Percentiles rank a stretch among this genome's conserved stretches.
Evolutionary conservation across 2,113 vertebrate genomes (phyloP).

Genomic region (Pangasianodon gigas): DNA sequence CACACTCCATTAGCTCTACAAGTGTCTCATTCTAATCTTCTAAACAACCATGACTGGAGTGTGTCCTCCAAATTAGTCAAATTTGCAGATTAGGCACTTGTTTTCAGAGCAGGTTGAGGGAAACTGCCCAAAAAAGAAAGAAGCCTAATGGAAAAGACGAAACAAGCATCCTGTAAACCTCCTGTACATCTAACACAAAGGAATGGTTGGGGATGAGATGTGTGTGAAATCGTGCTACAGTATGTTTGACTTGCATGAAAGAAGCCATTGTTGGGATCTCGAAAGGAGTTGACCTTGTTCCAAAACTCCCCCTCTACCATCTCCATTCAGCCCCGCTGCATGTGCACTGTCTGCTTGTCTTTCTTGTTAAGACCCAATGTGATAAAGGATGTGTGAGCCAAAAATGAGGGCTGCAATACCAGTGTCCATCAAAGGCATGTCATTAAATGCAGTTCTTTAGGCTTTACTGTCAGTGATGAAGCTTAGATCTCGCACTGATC

Average conservation of each 20-base stretch:
- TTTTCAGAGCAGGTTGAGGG: conserved; percentile 3
- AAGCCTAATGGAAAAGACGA: conserved; percentile 14
- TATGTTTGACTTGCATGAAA: conserved; percentile 58
- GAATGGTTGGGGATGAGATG: conserved; percentile 52
- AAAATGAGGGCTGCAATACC: conserved; percentile 14
- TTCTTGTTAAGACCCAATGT: conserved; percentile 41
- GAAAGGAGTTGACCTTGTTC: conserved; percentile 49
- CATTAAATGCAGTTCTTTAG: conserved; percentile 43
- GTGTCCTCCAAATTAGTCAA: conserved; percentile 39
- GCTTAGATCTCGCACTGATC: conserved; percentile 57
- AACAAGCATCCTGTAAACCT: conserved; percentile 43
- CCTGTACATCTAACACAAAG: conserved; percentile 45
- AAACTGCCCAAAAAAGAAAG: conserved; percentile 27
- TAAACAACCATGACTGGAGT: conserved; percentile 15
- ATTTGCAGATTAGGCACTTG: conserved; percentile 31
- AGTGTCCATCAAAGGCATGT: conserved; percentile 14
- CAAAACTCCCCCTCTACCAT: conserved; percentile 53
- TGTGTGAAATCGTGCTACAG: conserved; percentile 41
- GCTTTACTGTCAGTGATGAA: conserved; percentile 39
- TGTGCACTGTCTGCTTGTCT: conserved; percentile 49
- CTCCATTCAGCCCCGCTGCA: conserved; percentile 51
- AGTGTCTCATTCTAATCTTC: conserved; percentile 25
- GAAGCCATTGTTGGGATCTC: conserved; percentile 60
- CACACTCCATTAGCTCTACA: conserved; percentile 26
- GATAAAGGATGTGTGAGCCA: conserved; percentile 26